phyloP scores from a whole-genome alignment of 1,140 invertebrate species.

The Pseudomyrmex concolor region DNA sequence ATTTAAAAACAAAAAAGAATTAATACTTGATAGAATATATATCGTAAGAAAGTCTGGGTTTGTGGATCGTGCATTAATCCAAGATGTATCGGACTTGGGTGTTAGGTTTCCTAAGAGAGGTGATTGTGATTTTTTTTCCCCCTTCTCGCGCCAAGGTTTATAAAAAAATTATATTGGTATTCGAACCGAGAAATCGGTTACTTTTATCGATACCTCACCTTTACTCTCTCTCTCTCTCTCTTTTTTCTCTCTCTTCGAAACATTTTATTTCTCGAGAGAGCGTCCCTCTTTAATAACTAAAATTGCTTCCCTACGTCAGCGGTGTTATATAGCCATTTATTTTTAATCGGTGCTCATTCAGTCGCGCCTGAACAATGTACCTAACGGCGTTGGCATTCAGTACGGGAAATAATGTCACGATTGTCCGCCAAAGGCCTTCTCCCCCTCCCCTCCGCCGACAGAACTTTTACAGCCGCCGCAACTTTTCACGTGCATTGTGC shows the following conservation, averaged over 20 bases:
- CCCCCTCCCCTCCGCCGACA: not conserved
- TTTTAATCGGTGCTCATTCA: constrained; percentile 63
- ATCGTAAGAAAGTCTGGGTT: too few relatives aligned
- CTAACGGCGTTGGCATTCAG: constrained; percentile 37
- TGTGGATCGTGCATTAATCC: too few relatives aligned
- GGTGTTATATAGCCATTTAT: constrained; percentile 60
- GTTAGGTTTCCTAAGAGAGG: not conserved
- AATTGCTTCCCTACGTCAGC: constrained; percentile 52
- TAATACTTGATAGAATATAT: too few relatives aligned
- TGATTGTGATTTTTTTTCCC: constrained; percentile 37
- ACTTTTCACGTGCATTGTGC: constrained; percentile 54
- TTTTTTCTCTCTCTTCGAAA: not conserved
- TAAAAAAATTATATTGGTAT: constrained; percentile 20
- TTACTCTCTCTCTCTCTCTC: constrained; percentile 7
- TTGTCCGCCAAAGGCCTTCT: constrained; percentile 53
- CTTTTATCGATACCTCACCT: constrained; percentile 43
- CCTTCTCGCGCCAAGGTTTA: not conserved
- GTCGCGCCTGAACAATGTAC: constrained; percentile 53
- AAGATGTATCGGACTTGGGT: too few relatives aligned
- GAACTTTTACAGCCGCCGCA: constrained; percentile 52
- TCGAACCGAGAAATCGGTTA: constrained; percentile 19
- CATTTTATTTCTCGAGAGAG: constrained; percentile 55
- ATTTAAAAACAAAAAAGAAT: too few relatives aligned
- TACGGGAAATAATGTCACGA: constrained; percentile 66
- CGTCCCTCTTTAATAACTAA: constrained; percentile 58